Evolutionary conservation across 1,140 invertebrate species (phyloP).

Genomic region (Zaprionus lachaisei): DNA sequence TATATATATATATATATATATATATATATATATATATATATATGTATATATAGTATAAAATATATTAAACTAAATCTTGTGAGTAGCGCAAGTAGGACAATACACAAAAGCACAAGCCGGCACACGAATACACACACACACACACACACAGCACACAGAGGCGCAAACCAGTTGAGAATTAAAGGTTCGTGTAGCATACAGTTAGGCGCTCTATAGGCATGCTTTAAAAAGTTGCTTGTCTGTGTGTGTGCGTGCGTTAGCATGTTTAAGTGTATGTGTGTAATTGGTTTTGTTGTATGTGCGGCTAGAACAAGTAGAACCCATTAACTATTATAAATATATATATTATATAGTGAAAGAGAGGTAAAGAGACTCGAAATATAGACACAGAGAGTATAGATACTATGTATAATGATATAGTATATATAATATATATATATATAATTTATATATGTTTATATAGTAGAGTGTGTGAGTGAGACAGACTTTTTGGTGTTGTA

Average conservation of each 20-base stretch:
- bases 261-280: conserved; percentile 3
- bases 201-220: conserved; percentile 14
- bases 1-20: too few relatives aligned
- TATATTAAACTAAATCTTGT: conserved; percentile 29
- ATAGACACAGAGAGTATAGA: conserved; percentile 42
- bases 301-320: conserved; percentile 39
- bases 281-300: conserved; percentile 22
- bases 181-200: conserved; percentile 30
- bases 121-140: conserved; percentile 17
- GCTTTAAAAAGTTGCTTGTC: conserved; percentile 23
- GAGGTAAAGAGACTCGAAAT: conserved; percentile 19
- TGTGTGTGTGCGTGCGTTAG: conserved; percentile 8
- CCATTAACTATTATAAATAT: conserved; percentile 30
- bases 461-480: conserved; percentile 28
- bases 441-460: conserved; percentile 16
- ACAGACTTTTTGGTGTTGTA: conserved; percentile 30
- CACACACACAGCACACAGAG: conserved; percentile 10
- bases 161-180: conserved; percentile 29
- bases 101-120: conserved; percentile 42
- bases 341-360: conserved; percentile 18
- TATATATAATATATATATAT: conserved; percentile 7
- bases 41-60: conserved; percentile 42
- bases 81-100: conserved; percentile 47
- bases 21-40: conserved; percentile 31
- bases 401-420: conserved; percentile 18